Base-by-base conservation (phyloP, 2,888 invertebrate genomes). In the Cataglyphis altisquamis region DNA sequence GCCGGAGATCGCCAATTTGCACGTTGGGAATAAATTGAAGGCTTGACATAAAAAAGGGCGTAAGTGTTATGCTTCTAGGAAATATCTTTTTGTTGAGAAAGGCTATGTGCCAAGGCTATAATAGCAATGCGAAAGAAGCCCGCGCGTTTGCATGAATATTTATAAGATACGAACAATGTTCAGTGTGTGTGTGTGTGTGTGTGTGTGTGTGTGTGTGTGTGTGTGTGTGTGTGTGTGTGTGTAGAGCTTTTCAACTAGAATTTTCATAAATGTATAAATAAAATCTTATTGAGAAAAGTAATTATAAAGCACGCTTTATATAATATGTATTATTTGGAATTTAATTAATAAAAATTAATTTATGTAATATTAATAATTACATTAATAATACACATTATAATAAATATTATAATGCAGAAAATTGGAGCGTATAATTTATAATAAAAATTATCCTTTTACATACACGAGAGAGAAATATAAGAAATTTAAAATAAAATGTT, bases 1-100 rank as follows among this genome's bases (percentile, higher is more conserved):
- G 2, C 9, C 72, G 77, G 21, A 68, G 29, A 39, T 29, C 25
- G 72, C 25, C 72, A 78, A 78, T 78, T 72, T 41, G 21, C 72
- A 75, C 39, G 25, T 66, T 29, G 48, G 21, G 32, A 63, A 73
- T 45, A 62, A 62, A 62, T 62, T 75, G 74, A 75, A 36, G 74
- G 45, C 36, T 75, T 52, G 63, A 64, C 36, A 36, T 36, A 64
- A 75, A 52, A 63, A 48, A n/a, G 18, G 21, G 21, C 18, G 32
- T 32, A 32, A 15, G 63, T 48, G n/a, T 52, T 75, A 25, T 48
- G 18, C 32, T 32, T 12, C 9, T 15, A 25, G 18, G 25, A 64
- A 64, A 39, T 64, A 64, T 64, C 48, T 52, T 75, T 75, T 75
- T 64, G 18, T 36, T 12, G 32, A 32, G 39, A 18, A 48, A 25